These are phyloP conservation scores for Tachysurus vachellii DNA, from an alignment of 2,113 vertebrate genomes.

Conservation along the genomic window DNA sequence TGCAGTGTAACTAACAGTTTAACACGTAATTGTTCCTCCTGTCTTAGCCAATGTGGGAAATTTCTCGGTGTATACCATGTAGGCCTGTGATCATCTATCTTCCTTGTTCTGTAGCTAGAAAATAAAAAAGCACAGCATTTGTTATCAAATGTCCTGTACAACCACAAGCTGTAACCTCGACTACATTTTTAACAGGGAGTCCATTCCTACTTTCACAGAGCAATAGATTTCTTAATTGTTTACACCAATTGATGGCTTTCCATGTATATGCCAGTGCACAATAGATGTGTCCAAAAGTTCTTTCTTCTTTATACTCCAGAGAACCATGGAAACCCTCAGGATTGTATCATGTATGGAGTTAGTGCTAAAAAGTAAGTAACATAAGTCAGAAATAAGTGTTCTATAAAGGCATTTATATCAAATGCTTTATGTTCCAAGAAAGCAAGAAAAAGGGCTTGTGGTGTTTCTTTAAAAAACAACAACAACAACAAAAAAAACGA, in stretches of 20 bases:
- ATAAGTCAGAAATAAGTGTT: conserved; percentile 22
- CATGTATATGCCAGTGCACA: conserved; percentile 1
- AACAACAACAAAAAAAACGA: not conserved
- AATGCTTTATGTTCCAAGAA: conserved; percentile 16
- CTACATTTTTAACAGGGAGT: not conserved
- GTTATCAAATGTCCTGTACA: not conserved
- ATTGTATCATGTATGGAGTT: not conserved
- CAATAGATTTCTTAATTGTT: conserved; percentile 30
- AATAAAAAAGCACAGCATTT: not conserved
- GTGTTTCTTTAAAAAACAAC: not conserved
- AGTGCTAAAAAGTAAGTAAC: not conserved
- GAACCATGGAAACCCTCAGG: conserved; percentile 29
- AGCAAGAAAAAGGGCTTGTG: conserved; percentile 29
- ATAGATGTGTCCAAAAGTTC: conserved; percentile 6
- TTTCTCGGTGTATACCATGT: not conserved
- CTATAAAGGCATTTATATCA: conserved; percentile 4
- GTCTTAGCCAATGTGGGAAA: not conserved
- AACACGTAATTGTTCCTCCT: not conserved
- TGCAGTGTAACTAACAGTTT: not conserved
- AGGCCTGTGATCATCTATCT: conserved; percentile 4
- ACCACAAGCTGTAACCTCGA: conserved; percentile 19
- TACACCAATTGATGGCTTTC: conserved; percentile 20
- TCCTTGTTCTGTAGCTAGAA: not conserved
- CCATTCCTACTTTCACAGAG: conserved; percentile 24
- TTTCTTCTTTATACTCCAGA: conserved; percentile 2